These are phyloP conservation scores for Chamaetylas fuelleborni DNA, from an alignment of 2,113 vertebrate species.

Conservation along the genomic window DNA sequence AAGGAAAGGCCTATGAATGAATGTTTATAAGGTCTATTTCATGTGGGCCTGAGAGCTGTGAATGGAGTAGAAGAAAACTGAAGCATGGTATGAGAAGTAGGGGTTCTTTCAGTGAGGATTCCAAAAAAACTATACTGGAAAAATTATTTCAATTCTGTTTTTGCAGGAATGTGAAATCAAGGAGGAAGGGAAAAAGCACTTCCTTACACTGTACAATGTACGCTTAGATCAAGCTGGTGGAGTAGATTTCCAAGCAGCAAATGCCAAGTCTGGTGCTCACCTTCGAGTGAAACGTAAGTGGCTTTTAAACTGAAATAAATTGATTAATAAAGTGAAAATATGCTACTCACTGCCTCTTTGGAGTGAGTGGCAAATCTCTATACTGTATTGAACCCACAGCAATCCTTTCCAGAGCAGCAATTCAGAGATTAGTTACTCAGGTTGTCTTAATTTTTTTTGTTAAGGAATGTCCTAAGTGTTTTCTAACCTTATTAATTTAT, in stretches of 20 bases:
- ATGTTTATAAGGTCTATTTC: neutral
- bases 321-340: neutral
- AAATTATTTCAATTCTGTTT: neutral
- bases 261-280: conserved; percentile 91
- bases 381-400: neutral
- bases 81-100: neutral
- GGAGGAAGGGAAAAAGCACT: conserved; percentile 88
- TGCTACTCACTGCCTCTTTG: neutral
- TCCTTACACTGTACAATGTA: conserved; percentile 88
- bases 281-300: conserved; percentile 93
- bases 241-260: conserved; percentile 93
- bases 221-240: conserved; percentile 87
- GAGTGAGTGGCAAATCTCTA: neutral
- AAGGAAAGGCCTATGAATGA: neutral
- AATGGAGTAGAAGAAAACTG: neutral
- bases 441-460: neutral
- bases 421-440: neutral
- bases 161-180: conserved; percentile 93
- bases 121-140: neutral
- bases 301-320: neutral
- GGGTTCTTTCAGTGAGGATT: neutral
- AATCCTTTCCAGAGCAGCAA: neutral
- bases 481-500: neutral
- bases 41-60: neutral
- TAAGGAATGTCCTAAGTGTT: neutral